phyloP scores from a whole-genome alignment of 2,113 vertebrate genomes.

The Regulus satrapa region DNA sequence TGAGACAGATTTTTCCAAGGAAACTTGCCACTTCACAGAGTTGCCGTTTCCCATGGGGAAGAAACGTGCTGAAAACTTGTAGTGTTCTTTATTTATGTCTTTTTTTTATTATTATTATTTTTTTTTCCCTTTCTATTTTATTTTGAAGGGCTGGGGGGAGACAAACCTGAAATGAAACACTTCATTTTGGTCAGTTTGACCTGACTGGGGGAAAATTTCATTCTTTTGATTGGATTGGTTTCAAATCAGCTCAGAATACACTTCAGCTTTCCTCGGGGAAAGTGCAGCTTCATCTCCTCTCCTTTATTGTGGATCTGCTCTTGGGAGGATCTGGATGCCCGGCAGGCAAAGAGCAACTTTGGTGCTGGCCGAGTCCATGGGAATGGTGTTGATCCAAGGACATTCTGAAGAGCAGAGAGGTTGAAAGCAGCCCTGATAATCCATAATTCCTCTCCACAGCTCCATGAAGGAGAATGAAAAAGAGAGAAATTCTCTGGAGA shows the following conservation, averaged over 20 bases:
- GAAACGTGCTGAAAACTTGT: background rate
- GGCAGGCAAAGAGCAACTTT: background rate
- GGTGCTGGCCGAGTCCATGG: background rate
- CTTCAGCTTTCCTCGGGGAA: background rate
- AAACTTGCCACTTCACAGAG: background rate
- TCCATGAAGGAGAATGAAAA: background rate
- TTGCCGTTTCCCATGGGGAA: background rate
- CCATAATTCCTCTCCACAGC: background rate
- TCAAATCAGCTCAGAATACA: background rate
- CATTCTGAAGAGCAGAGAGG: background rate
- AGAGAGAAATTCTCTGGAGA: background rate
- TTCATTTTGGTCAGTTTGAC: slow-evolving; percentile 56
- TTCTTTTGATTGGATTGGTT: slow-evolving; percentile 31
- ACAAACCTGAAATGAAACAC: slow-evolving; percentile 53
- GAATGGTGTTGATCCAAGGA: background rate
- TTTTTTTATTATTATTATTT: too few species aligned
- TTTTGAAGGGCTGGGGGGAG: background rate
- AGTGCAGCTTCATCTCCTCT: background rate
- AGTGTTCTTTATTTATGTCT: background rate
- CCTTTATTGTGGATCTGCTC: background rate
- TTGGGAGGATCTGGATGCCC: background rate
- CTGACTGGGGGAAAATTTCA: background rate
- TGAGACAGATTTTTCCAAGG: background rate
- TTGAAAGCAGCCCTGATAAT: background rate
- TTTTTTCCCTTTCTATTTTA: background rate